Conservation (phyloP, 2,797 vertebrate species). For the Ptychobarbus kaznakovi region DNA sequence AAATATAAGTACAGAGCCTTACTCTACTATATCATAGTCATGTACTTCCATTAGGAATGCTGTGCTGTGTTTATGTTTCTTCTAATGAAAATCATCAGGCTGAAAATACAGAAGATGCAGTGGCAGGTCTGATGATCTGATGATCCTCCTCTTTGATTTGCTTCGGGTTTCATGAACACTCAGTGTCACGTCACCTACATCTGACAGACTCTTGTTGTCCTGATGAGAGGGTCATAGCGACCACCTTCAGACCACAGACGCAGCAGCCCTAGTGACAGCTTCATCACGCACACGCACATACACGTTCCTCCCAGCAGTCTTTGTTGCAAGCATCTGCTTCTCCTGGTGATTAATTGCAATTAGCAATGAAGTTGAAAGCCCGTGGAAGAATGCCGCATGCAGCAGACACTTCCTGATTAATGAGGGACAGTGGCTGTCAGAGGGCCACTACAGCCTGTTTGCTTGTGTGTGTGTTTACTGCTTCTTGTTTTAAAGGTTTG, state of each 20-base stretch:
- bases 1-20: not conserved
- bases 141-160: constrained; percentile 43
- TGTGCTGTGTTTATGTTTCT: constrained; percentile 28
- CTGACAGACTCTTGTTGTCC: constrained; percentile 45
- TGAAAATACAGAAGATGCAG: constrained; percentile 21
- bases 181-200: constrained; percentile 30
- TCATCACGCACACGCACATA: constrained; percentile 76
- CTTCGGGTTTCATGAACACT: constrained; percentile 39
- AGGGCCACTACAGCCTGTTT: constrained; percentile 65
- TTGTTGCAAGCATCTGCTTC: constrained; percentile 99
- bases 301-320: constrained; percentile 72
- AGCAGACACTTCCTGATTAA: constrained; percentile 97
- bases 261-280: constrained; percentile 82
- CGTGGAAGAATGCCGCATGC: constrained; percentile 91
- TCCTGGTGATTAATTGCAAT: constrained; percentile 99
- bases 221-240: constrained; percentile 54
- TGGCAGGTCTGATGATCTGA: constrained; percentile 47
- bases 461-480: constrained; percentile 48
- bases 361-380: constrained; percentile 95
- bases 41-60: not conserved
- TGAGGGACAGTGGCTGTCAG: constrained; percentile 89
- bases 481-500: constrained; percentile 52
- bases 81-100: constrained; percentile 17
- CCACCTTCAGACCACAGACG: constrained; percentile 59
- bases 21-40: not conserved